These are phyloP conservation scores for Paraplagusia blochii DNA, from an alignment of 2,113 vertebrate genomes.

Conservation along the genomic window DNA sequence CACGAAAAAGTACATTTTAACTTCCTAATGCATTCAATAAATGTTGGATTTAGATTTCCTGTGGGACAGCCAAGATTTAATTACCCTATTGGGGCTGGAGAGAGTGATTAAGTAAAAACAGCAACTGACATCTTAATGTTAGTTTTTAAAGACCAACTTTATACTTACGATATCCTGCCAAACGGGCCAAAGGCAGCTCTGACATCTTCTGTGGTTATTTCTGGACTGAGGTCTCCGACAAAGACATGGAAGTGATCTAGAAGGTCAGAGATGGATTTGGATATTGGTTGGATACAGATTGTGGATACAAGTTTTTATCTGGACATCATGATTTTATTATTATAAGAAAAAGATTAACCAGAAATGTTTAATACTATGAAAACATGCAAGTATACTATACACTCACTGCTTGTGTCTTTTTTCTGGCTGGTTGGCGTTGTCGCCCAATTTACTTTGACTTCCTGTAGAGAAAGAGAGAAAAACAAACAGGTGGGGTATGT, in stretches of 20 bases:
- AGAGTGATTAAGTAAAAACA: no score
- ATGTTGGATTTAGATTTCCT: no score
- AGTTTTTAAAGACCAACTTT: not conserved
- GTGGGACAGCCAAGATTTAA: no score
- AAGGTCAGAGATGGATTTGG: not conserved
- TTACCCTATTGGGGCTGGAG: no score
- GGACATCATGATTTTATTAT: no score
- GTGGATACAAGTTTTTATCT: no score
- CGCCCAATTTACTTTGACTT: slow-evolving; percentile 99
- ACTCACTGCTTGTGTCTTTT: slow-evolving; percentile 99
- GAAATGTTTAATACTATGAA: no score
- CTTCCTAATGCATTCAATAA: no score
- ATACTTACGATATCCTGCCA: slow-evolving; percentile 97
- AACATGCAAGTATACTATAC: not conserved
- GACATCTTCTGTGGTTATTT: slow-evolving; percentile 98
- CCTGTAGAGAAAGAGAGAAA: slow-evolving; percentile 74
- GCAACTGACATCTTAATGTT: no score
- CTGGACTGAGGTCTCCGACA: slow-evolving; percentile 97
- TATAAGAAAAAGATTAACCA: no score
- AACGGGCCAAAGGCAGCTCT: slow-evolving; percentile 97
- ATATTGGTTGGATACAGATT: accelerated
- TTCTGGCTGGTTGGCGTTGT: slow-evolving; percentile 99
- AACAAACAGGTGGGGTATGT: slow-evolving; percentile 53
- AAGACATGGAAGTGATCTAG: slow-evolving; percentile 99
- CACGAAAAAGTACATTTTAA: no score